Evolutionary conservation across 2,888 invertebrate genomes (phyloP).

Genomic region (Crematogaster levior): DNA sequence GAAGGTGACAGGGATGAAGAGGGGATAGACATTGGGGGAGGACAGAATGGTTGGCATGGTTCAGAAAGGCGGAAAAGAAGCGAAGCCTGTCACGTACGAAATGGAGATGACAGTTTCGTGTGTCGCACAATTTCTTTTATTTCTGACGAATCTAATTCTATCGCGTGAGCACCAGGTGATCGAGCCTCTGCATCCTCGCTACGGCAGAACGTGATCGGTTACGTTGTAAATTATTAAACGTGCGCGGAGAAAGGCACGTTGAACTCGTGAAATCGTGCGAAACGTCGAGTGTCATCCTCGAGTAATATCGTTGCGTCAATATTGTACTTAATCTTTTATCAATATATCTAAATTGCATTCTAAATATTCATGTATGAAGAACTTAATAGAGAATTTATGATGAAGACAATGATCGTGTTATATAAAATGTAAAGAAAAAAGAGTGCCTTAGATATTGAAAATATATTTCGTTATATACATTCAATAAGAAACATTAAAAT

Average conservation of each 20-base stretch:
- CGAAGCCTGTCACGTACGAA: conserved; percentile 55
- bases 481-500: not conserved
- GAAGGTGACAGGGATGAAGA: conserved; percentile 54
- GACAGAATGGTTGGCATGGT: conserved; percentile 16
- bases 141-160: conserved; percentile 57
- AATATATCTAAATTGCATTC: conserved; percentile 1
- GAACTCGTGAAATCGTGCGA: conserved; percentile 23
- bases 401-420: not conserved
- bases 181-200: conserved; percentile 39
- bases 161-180: conserved; percentile 40
- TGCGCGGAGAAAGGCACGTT: not conserved
- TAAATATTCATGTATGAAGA: not conserved
- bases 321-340: conserved; percentile 21
- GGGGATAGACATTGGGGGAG: conserved; percentile 12
- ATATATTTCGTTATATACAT: not conserved
- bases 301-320: conserved; percentile 20
- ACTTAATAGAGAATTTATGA: not conserved
- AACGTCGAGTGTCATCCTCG: conserved; percentile 6
- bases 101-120: conserved; percentile 67
- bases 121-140: conserved; percentile 56
- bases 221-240: conserved; percentile 44
- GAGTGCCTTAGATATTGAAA: not conserved
- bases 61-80: conserved; percentile 47
- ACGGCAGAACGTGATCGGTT: conserved; percentile 55
- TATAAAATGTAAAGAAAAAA: not conserved